These are phyloP conservation scores for Ifrita kowaldi DNA, from an alignment of 2,113 vertebrate genomes.

Conservation along the genomic window DNA sequence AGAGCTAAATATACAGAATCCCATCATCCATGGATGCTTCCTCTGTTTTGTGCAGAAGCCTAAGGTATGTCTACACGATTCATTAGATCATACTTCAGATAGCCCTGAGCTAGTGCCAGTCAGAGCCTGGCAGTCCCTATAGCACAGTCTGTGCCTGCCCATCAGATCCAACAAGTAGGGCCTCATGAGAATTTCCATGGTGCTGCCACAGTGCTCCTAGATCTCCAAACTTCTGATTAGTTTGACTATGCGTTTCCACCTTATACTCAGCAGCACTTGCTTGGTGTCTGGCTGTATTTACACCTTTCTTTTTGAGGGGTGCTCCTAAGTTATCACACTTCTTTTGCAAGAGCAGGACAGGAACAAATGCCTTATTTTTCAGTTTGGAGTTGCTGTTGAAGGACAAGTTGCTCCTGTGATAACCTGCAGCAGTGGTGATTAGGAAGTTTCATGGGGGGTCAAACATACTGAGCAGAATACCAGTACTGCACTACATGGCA, in stretches of 20 bases:
- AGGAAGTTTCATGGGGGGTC: background rate
- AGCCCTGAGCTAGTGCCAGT: background rate
- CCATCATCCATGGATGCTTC: background rate
- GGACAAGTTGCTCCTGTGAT: background rate
- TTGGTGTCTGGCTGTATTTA: background rate
- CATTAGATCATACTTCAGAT: fast-evolving
- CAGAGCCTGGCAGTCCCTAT: background rate
- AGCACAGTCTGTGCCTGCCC: background rate
- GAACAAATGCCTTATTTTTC: background rate
- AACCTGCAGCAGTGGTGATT: background rate
- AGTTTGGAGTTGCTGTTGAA: background rate
- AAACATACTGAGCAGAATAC: background rate
- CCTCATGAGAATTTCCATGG: background rate
- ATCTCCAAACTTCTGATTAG: background rate
- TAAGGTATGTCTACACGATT: background rate
- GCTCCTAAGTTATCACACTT: background rate
- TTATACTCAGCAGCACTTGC: background rate
- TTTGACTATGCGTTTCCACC: background rate
- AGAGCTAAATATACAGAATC: background rate
- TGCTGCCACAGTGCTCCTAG: background rate
- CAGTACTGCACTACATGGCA: background rate
- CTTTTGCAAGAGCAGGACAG: background rate
- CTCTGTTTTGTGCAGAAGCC: background rate
- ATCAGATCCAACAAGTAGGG: background rate
- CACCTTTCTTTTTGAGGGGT: background rate